Evolutionary conservation across 2,113 vertebrate species (phyloP), one percentile per base, ranked within the genome.

Genomic region (Chascanopsetta lugubris): DNA sequence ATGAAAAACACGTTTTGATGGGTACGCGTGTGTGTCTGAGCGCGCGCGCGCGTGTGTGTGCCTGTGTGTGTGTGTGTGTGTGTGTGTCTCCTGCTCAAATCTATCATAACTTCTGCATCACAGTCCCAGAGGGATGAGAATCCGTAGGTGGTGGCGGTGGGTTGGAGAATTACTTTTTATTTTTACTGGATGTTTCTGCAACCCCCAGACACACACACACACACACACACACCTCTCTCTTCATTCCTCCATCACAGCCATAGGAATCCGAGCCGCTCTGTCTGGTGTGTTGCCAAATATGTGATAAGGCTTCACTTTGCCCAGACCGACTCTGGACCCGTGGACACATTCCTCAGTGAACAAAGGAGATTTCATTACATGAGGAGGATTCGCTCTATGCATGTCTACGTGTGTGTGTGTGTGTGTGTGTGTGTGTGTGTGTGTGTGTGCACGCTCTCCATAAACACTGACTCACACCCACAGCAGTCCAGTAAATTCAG

Each of bases 281-380:
- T 69, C 50, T 71, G 42, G 59, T 79, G 69, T 60, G 30, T 48
- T 49, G 71, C 55, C 80, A 82, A 84, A 80, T 77, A 73, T 79
- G 76, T 72, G 72, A 83, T 81, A 72, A 75, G 63, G 48, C 55
- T 18, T 42, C 38, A 42, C 17, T n/a, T 6, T 42, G 38, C 38
- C 45, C 49, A 66, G 47, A 72, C 49, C 74, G 73, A 72, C 72
- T 59, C 55, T 46, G 57, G 54, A 79, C 60, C 61, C 21, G 12
- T 67, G 48, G 78, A 83, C 57, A 78, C 69, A 83, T 79, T 84
- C 77, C 53, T 71, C 25, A 0, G 43, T 40, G 47, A 71, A 76
- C 74, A 79, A 72, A 61, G 22, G 42, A 57, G 18, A 75, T 78
- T 85, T 83, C 49, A 80, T 75, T 46, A 4, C 24, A 30, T 36